Percentiles rank a stretch among this genome's conserved stretches.
These are phyloP conservation scores for Acanthurus tractus DNA, from an alignment of 2,797 vertebrate genomes.

Conservation along the genomic window DNA sequence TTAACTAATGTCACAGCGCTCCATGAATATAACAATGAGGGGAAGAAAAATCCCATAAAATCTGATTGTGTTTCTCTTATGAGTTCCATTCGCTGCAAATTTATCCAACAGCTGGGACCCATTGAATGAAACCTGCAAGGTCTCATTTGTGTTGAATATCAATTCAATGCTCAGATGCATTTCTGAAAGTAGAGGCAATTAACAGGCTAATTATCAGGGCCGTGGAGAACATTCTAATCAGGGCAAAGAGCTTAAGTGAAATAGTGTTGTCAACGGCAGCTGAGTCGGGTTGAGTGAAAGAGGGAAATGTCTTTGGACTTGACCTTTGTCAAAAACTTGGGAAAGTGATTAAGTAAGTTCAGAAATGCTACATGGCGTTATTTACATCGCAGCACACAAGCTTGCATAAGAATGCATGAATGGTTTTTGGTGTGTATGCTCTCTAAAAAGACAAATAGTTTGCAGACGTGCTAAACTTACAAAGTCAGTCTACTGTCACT, in stretches of 20 bases:
- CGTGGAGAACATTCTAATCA: conserved; percentile 81
- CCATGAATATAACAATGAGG: conserved; percentile 47
- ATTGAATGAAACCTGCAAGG: conserved; percentile 73
- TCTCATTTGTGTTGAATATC: conserved; percentile 83
- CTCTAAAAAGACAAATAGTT: not conserved
- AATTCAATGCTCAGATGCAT: conserved; percentile 81
- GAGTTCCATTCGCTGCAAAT: conserved; percentile 56
- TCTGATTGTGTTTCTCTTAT: conserved; percentile 61
- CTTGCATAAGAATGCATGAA: not conserved
- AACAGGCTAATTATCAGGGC: conserved; percentile 82
- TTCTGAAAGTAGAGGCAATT: conserved; percentile 81
- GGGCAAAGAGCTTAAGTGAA: conserved; percentile 72
- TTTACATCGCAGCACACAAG: not conserved
- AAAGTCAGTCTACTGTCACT: too few species aligned
- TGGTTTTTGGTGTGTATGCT: not conserved
- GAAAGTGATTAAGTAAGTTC: conserved; percentile 45
- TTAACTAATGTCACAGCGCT: conserved; percentile 32
- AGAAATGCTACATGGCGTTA: not conserved
- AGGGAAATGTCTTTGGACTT: conserved; percentile 52
- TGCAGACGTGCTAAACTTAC: not conserved
- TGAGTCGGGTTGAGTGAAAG: conserved; percentile 32
- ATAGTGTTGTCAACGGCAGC: conserved; percentile 57
- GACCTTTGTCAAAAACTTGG: conserved; percentile 64
- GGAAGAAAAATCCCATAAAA: conserved; percentile 51
- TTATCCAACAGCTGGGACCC: conserved; percentile 73